A percentile compares a stretch with the other conserved stretches of the same genome.
Conservation (phyloP, 2,888 invertebrate species). For the Macrosiphum euphorbiae region DNA sequence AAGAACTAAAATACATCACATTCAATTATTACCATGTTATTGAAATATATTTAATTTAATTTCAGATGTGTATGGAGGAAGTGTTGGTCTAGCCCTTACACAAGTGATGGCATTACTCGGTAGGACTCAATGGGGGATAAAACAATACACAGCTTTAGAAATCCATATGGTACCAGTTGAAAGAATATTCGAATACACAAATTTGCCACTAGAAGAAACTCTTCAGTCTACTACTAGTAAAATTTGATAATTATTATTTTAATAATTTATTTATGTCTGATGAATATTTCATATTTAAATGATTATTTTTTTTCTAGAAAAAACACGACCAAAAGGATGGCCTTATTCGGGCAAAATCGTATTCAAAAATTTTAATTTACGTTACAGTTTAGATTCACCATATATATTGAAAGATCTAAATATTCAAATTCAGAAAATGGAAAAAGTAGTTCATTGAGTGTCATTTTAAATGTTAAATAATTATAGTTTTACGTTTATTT, state of each 20-base stretch:
- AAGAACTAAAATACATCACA: not conserved
- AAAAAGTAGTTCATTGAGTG: constrained; percentile 72
- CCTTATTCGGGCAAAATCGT: constrained; percentile 80
- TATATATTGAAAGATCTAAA: constrained; percentile 81
- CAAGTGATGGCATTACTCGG: constrained; percentile 84
- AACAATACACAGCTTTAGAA: constrained; percentile 90
- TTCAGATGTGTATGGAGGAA: constrained; percentile 74
- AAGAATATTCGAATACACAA: constrained; percentile 85
- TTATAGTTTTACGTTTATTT: constrained; percentile 44
- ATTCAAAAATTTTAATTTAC: constrained; percentile 79
- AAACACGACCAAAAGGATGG: constrained; percentile 76
- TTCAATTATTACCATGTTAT: too few relatives aligned
- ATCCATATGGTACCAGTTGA: constrained; percentile 94
- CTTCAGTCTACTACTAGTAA: constrained; percentile 68
- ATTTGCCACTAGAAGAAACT: constrained; percentile 75
- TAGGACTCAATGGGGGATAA: constrained; percentile 90
- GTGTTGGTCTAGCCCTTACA: constrained; percentile 84
- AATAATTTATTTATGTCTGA: not conserved
- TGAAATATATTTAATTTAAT: not conserved
- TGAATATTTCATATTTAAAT: not conserved
- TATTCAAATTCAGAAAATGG: constrained; percentile 75
- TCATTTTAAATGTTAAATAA: not conserved
- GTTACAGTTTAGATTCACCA: constrained; percentile 80
- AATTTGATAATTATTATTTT: not conserved
- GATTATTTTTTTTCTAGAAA: constrained; percentile 42